A percentile compares a stretch with the other conserved stretches of the same genome.
Conservation (phyloP, 2,113 vertebrate genomes). For the Dromiciops gliroides region DNA sequence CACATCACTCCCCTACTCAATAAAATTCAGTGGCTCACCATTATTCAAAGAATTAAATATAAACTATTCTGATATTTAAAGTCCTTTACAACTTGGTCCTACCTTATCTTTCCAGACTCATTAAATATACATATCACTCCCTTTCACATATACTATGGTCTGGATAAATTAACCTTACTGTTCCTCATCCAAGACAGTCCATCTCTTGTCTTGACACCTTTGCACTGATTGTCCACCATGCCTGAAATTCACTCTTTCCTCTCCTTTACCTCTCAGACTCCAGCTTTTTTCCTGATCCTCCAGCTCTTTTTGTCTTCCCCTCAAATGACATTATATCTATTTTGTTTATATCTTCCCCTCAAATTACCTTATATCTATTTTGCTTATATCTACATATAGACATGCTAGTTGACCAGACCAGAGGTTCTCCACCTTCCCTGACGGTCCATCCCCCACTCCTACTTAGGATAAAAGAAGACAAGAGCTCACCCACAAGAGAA, state of each 20-base stretch:
- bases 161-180: not conserved
- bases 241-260: not conserved
- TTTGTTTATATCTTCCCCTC: too few relatives aligned
- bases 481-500: constrained; percentile 62
- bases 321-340: too few relatives aligned
- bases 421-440: not conserved
- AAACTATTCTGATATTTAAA: too few relatives aligned
- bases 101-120: not conserved
- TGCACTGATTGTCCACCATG: not conserved
- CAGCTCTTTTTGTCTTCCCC: too few relatives aligned
- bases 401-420: constrained; percentile 55
- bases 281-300: not conserved
- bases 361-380: too few relatives aligned
- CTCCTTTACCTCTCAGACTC: not conserved
- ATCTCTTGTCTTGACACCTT: not conserved
- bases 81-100: not conserved
- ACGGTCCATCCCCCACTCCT: constrained; percentile 2
- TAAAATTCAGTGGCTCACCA: too few relatives aligned
- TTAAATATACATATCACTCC: not conserved
- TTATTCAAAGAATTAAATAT: too few relatives aligned
- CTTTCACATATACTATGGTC: not conserved
- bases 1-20: too few relatives aligned
- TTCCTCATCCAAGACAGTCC: not conserved
- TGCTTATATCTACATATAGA: too few relatives aligned
- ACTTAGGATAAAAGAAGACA: constrained; percentile 65